A percentile compares a stretch with the other conserved stretches of the same genome.
phyloP scores from a whole-genome alignment of 92 coral and sea anemone genomes.

The Siderastrea radians region DNA sequence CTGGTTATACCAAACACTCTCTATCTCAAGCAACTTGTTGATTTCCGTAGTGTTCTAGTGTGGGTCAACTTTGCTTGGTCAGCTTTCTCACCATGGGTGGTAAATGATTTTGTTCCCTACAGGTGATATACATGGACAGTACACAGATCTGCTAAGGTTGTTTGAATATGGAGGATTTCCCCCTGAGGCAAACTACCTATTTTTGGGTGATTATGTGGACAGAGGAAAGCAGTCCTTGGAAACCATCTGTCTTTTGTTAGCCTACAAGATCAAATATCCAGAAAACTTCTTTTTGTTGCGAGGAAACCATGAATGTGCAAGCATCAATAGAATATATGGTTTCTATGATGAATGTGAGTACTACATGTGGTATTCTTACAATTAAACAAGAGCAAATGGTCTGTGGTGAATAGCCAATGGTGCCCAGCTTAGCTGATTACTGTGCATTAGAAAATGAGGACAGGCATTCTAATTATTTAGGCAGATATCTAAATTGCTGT shows the following conservation, averaged over 20 bases:
- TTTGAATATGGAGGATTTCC: slow-evolving; percentile 99
- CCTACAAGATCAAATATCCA: slow-evolving; percentile 99
- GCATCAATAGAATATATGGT: slow-evolving; percentile 99
- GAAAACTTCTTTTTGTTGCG: slow-evolving; percentile 98
- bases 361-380: no score
- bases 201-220: slow-evolving; percentile 99
- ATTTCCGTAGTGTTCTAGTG: no score
- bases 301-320: slow-evolving; percentile 99
- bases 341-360: slow-evolving; percentile 99
- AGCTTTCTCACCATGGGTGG: not conserved
- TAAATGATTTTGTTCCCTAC: not conserved
- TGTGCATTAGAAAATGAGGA: no score
- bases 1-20: no score
- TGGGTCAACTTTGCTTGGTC: no score
- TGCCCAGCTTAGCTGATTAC: no score
- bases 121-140: slow-evolving; percentile 99
- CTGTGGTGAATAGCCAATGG: no score
- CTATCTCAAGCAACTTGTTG: no score
- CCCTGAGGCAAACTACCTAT: slow-evolving; percentile 98
- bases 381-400: no score
- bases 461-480: no score
- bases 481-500: no score
- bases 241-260: slow-evolving; percentile 95
- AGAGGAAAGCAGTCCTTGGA: slow-evolving; percentile 99
- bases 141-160: slow-evolving; percentile 95